Base-by-base conservation (phyloP, 1,140 invertebrate genomes). In the Caenorhabditis remanei region DNA sequence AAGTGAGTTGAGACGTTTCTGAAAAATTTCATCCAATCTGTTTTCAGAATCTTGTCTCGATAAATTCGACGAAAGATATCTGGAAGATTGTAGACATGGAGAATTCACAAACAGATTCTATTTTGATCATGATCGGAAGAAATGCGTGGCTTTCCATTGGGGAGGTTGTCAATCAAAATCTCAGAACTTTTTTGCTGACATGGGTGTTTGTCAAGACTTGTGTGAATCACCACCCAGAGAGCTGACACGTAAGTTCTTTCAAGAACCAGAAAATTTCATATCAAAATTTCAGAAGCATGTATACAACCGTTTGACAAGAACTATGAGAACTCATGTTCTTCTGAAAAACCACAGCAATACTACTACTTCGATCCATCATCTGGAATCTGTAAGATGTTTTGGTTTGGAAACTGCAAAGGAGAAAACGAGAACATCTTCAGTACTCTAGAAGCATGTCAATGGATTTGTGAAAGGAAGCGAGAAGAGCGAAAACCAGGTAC, bases 371-470 rank as follows among this genome's bases (percentile, higher is more conserved):
- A 91, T 63, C 53, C 67, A 16, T 75, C 61, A 9, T 85, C 89
- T 24, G 65, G 86, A 40, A 82, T 84, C 5, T 91, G 90, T 63
- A 86, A 88, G 56, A 90, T 91, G 89, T 91, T 91, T 82, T 91
- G 90, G 90, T 87, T 89, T 85, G 90, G 90, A 40, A 91, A 91
- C 58, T 91, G 90, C 75, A 90, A 89, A 71, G 87, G 90, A 67
- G 84, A 83, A 19, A 89, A 71, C 46, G 58, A 90, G 43, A 91
- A 91, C 63, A 89, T 91, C 55, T 91, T 91, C 82, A 58, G 88
- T 11, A 89, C 87, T 43, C 79, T 90, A n/a, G 84, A 88, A 67
- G 86, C 90, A 32, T 91, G 90, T 85, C 87, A 92, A 87, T 91
- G 90, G 90, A 85, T 91, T 32, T 91, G 90, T 71, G 91, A 92